Percentiles rank a stretch among this genome's conserved stretches.
phyloP scores from a whole-genome alignment of 2,113 vertebrate species.

The Malurus elegans region DNA sequence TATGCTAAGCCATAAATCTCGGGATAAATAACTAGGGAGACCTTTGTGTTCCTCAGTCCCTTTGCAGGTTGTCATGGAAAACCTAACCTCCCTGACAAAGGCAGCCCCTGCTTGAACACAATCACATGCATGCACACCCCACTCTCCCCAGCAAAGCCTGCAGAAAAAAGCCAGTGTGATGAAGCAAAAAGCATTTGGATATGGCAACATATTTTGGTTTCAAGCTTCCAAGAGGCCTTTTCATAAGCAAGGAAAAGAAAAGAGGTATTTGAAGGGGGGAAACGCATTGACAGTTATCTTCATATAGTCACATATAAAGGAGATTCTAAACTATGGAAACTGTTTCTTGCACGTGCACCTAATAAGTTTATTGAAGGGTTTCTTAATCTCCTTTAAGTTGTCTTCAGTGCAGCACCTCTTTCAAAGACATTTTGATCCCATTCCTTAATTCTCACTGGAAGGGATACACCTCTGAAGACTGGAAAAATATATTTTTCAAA shows the following conservation, averaged over 20 bases:
- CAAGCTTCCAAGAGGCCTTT: conserved; percentile 41
- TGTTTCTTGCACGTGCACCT: neutral
- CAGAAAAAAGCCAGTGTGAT: conserved; percentile 39
- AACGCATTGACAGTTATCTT: neutral
- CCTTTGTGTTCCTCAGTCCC: accelerated
- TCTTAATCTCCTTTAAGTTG: neutral
- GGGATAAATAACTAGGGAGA: neutral
- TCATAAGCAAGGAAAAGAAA: conserved; percentile 52
- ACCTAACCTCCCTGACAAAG: neutral
- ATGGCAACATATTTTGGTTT: conserved; percentile 30
- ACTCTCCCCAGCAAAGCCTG: neutral
- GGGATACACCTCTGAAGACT: conserved; percentile 8
- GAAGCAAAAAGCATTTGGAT: conserved; percentile 50
- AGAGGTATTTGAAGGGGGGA: neutral
- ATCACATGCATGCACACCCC: neutral
- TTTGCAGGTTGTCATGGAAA: neutral
- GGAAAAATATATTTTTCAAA: neutral
- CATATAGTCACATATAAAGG: neutral
- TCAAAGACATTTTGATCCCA: neutral
- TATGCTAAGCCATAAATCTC: neutral
- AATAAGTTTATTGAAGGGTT: neutral
- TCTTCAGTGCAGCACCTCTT: conserved; percentile 27
- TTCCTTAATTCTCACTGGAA: neutral
- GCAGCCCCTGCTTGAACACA: neutral
- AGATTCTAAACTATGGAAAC: neutral